Base-by-base conservation (phyloP, 2,888 invertebrate species). In the Copidosoma aretas region DNA sequence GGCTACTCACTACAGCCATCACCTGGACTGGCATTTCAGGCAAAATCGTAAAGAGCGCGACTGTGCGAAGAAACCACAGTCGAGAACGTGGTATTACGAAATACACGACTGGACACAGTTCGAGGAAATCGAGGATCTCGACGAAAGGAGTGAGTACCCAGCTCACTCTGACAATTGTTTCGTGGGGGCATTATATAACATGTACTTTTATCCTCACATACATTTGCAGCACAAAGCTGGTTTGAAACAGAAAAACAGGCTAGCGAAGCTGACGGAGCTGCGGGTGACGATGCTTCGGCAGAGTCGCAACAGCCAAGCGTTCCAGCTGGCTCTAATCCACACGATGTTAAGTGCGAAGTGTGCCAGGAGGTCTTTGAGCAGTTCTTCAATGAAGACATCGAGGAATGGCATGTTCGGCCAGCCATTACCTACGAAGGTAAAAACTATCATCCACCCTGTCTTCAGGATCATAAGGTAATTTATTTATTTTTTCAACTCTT, bases 1-100 rank as follows among this genome's bases (percentile, higher is more conserved):
- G 80, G 94, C 93, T 10, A 91, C 92, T 75, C 90, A 93, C 71
- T 98, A 98, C 85, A 93, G 92, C 77, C 94, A 95, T 82, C 99
- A 99, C 85, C 88, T 98, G 69, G 98, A 99, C 86, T 98, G 98
- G 98, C 99, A 99, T 86, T 98, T 98, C 86, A 86, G 96, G 0
- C 94, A 95, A 84, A 98, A 98, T 86, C 86, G 95, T 1, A 88
- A 92, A 64, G 95, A 95, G 76, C 90, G 95, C 73, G 94, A 94
- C 80, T 92, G 93, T 0, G 91, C 92, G 0, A 87, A 93, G 14
- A 91, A 94, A 60, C 93, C 94, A 0, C 92, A 93, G 78, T 91
- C 91, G 32, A 86, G 97, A 1, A 90, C 91, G 77, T 97, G 97
- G 95, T 96, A 93, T 84, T 97, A 95, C 81, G 91, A 93, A 78